phyloP scores from a whole-genome alignment of 2,797 vertebrate species.

The Morelia viridis region DNA sequence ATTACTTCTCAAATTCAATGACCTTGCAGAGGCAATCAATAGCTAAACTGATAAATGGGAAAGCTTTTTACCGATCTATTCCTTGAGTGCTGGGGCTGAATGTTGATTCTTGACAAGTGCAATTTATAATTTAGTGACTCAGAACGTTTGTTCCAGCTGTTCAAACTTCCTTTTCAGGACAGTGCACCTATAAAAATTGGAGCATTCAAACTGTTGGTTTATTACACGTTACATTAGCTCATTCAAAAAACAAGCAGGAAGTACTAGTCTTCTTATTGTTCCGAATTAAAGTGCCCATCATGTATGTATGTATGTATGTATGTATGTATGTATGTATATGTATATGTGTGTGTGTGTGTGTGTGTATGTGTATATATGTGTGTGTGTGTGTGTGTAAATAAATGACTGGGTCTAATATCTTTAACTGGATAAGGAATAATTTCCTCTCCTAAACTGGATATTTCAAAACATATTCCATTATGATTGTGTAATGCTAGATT shows the following conservation, averaged over 20 bases:
- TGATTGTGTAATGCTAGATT: conserved; percentile 16
- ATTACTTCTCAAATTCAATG: conserved; percentile 62
- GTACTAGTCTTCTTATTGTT: conserved; percentile 55
- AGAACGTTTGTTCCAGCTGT: conserved; percentile 67
- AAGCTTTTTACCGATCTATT: conserved; percentile 69
- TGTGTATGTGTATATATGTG: background rate
- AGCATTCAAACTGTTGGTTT: conserved; percentile 47
- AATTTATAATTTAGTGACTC: conserved; percentile 68
- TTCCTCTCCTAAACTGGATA: conserved; percentile 47
- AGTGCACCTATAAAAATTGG: conserved; percentile 53
- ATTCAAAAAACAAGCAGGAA: conserved; percentile 65
- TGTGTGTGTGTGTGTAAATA: background rate
- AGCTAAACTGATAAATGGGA: conserved; percentile 70
- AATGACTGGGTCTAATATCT: conserved; percentile 25
- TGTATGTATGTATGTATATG: too few species aligned
- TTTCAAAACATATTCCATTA: conserved; percentile 32
- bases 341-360: background rate
- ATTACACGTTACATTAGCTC: conserved; percentile 61
- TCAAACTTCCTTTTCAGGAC: conserved; percentile 40
- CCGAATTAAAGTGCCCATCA: conserved; percentile 63
- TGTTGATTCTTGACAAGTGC: conserved; percentile 66
- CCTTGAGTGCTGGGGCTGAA: conserved; percentile 63
- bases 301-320: background rate
- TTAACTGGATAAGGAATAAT: conserved; percentile 41
- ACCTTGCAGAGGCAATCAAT: conserved; percentile 71